Percentiles rank a stretch among this genome's conserved stretches.
Conservation (phyloP, 1,140 invertebrate species). For the Zophobas atratus region DNA sequence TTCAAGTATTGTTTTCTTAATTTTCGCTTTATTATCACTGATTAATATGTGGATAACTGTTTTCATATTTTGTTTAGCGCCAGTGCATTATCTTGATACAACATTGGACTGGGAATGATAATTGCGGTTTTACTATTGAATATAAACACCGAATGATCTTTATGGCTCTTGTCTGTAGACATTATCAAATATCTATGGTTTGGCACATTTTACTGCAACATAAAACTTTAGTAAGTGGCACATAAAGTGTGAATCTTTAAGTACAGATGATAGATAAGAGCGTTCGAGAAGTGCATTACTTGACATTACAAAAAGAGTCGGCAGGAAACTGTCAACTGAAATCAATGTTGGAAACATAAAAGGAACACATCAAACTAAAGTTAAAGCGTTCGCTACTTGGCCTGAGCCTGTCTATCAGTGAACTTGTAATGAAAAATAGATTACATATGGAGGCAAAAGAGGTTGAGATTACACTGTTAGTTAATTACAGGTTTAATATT, state of each 20-base stretch:
- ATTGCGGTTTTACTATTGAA: constrained; percentile 24
- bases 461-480: too few species aligned
- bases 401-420: not conserved
- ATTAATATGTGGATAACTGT: too few species aligned
- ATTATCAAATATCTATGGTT: constrained; percentile 44
- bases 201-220: constrained; percentile 29
- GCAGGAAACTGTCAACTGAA: constrained; percentile 28
- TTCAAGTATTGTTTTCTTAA: too few species aligned
- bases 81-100: not conserved
- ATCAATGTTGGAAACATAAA: constrained; percentile 10
- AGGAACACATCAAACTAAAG: constrained; percentile 15
- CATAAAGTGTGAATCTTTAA: constrained; percentile 47
- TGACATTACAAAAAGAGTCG: not conserved
- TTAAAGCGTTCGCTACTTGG: not conserved
- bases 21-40: too few species aligned
- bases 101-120: constrained; percentile 3
- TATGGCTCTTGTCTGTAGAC: constrained; percentile 26
- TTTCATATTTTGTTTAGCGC: too few species aligned
- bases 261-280: constrained; percentile 34
- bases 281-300: constrained; percentile 23
- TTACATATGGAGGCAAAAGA: not conserved
- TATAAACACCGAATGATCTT: constrained; percentile 33
- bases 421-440: constrained; percentile 1
- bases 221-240: constrained; percentile 38
- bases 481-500: too few species aligned